Percentiles rank a stretch among this genome's conserved stretches.
These are phyloP conservation scores for Malacoraja senta DNA, from an alignment of 2,797 vertebrate species.

Conservation along the genomic window DNA sequence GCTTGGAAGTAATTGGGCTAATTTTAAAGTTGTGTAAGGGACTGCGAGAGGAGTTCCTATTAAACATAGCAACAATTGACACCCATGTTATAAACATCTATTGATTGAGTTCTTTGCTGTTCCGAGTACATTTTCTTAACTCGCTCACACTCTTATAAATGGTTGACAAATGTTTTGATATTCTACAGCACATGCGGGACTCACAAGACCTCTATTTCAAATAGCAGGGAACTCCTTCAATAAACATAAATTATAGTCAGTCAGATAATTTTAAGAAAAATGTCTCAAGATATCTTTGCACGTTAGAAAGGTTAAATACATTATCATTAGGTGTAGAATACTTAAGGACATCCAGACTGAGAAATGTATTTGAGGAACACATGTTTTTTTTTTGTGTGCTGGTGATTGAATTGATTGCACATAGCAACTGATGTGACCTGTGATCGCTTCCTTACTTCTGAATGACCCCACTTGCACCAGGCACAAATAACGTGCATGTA, in stretches of 20 bases:
- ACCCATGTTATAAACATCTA: neutral
- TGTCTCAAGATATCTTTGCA: neutral
- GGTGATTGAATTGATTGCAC: no score
- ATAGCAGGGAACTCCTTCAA: neutral
- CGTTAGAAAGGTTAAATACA: neutral
- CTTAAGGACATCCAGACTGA: neutral
- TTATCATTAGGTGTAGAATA: neutral
- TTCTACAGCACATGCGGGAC: neutral
- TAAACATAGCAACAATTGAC: neutral
- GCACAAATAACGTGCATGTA: no score
- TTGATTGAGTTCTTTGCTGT: neutral
- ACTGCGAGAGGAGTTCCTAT: neutral
- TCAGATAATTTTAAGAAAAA: conserved; percentile 12
- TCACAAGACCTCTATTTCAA: neutral
- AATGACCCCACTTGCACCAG: no score
- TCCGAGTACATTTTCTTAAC: neutral
- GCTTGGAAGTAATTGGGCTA: neutral
- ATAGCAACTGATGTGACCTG: no score
- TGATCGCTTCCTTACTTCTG: no score
- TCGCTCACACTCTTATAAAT: neutral
- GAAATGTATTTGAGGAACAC: no score
- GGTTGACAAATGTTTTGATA: neutral
- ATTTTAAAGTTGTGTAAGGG: conserved; percentile 9
- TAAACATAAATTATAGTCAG: neutral
- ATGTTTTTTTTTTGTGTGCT: no score